Evolutionary conservation across 2,113 vertebrate species (phyloP).

Genomic region (Sarotherodon lohbergeri): DNA sequence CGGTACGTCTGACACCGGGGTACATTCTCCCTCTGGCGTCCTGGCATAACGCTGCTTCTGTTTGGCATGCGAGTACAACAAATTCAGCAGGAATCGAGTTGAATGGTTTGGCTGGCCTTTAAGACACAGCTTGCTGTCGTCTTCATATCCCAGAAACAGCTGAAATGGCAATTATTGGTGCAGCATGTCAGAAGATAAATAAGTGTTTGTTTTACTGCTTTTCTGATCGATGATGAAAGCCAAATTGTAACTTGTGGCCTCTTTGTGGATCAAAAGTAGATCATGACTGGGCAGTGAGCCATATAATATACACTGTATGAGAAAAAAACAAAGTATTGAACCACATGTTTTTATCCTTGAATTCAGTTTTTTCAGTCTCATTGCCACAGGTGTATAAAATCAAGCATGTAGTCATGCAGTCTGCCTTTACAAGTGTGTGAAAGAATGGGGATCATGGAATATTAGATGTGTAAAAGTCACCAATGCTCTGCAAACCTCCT

Average conservation of each 20-base stretch:
- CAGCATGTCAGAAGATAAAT: background rate
- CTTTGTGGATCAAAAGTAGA: background rate
- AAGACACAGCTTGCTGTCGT: constrained; percentile 11
- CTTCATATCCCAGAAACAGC: constrained; percentile 3
- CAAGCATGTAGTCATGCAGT: background rate
- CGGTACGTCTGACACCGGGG: constrained; percentile 71
- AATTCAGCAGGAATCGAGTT: constrained; percentile 17
- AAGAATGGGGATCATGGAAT: background rate
- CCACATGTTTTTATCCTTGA: background rate
- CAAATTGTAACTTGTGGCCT: background rate
- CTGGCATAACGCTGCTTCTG: background rate
- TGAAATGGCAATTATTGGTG: constrained; percentile 6
- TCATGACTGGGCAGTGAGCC: background rate
- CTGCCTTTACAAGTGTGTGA: background rate
- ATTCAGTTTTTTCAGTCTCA: background rate
- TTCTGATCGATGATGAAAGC: background rate
- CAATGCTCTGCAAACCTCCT: background rate
- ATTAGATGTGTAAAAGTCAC: background rate
- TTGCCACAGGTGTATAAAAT: background rate
- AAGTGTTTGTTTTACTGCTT: background rate
- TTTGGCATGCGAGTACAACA: background rate
- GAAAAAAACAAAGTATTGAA: background rate
- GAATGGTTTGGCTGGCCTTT: constrained; percentile 27
- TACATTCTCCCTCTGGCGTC: background rate
- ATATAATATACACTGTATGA: background rate